These are phyloP conservation scores for Cheilosia impressa DNA, from an alignment of 2,888 invertebrate species.

Conservation along the genomic window DNA sequence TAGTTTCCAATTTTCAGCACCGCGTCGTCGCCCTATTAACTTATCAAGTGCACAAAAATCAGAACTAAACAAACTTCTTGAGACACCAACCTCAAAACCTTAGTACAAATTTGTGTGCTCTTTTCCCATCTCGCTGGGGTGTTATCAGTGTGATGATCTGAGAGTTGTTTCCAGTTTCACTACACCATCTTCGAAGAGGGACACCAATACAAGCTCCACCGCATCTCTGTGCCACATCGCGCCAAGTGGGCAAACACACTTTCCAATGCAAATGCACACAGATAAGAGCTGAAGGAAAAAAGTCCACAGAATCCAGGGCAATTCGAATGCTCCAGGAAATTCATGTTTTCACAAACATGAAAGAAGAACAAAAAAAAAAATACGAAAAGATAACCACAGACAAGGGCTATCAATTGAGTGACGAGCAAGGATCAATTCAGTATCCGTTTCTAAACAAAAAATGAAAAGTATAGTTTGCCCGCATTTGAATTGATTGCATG, in stretches of 20 bases:
- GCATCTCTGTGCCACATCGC: conserved; percentile 20
- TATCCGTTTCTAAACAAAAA: conserved; percentile 49
- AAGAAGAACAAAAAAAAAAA: conserved; percentile 7
- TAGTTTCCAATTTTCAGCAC: neutral
- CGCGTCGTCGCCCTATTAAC: conserved; percentile 10
- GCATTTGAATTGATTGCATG: conserved; percentile 54
- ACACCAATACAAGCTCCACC: conserved; percentile 1
- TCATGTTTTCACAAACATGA: conserved; percentile 28
- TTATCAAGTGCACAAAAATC: conserved; percentile 58
- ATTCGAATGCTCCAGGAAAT: conserved; percentile 57
- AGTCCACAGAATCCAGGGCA: conserved; percentile 49
- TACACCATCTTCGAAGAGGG: conserved; percentile 11
- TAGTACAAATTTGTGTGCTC: neutral
- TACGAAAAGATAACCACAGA: conserved; percentile 15
- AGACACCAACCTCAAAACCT: conserved; percentile 65
- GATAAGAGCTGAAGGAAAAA: conserved; percentile 8
- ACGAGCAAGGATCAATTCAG: conserved; percentile 46
- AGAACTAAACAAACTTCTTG: conserved; percentile 58
- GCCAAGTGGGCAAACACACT: conserved; percentile 59
- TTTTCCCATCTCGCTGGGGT: neutral
- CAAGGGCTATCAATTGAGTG: conserved; percentile 59
- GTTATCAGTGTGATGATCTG: conserved; percentile 20
- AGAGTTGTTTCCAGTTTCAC: neutral
- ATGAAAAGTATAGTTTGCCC: conserved; percentile 30
- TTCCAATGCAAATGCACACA: conserved; percentile 51